Base-by-base conservation (phyloP, 2,113 vertebrate species). In the Xiphophorus hellerii region DNA sequence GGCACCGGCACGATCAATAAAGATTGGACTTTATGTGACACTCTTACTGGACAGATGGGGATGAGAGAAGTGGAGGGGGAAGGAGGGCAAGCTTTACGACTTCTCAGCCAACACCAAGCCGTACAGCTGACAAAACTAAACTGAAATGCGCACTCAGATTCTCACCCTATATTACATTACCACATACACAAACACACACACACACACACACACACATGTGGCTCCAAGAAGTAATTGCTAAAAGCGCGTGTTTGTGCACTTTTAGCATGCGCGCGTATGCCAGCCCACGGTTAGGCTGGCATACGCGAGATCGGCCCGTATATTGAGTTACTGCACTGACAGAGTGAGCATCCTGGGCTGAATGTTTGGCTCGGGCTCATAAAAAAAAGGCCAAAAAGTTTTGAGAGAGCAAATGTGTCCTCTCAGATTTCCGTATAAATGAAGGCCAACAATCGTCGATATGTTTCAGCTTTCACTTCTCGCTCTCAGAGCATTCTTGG, bases 11-110 rank as follows among this genome's bases (percentile, higher is more conserved):
- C 74, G 71, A 92, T 93, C 93, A 94, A 90, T 93, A 93, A 93
- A 87, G 90, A 90, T 76, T 74, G 76, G 86, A 89, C 92, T 93
- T 93, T 93, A 92, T 92, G 87, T 92, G 89, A 94, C 94, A 92
- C 90, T 81, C 82, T 83, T 78, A 77, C 81, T 84, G 90, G 89
- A 93, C 87, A 74, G 89, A 79, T 74, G 78, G 84, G 73, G 65
- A 79, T 29, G 30, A 33, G 28, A 30, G 63, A 6, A 5, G 66
- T 14, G 63, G 88, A 79, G 73, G 78, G 84, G 73, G 65, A 77
- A 27, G 30, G 28, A 5, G 60, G 25, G 4, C 58, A 25, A 14
- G n/a, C 7, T 20, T 66, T 76, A 66, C 60, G 30, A 39, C 30
- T 51, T 66, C 69, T 44, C 31, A 33, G 77, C 60, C 72, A 69